phyloP scores from a whole-genome alignment of 2,797 vertebrate genomes.

The Sternarchorhynchus goeldii region DNA sequence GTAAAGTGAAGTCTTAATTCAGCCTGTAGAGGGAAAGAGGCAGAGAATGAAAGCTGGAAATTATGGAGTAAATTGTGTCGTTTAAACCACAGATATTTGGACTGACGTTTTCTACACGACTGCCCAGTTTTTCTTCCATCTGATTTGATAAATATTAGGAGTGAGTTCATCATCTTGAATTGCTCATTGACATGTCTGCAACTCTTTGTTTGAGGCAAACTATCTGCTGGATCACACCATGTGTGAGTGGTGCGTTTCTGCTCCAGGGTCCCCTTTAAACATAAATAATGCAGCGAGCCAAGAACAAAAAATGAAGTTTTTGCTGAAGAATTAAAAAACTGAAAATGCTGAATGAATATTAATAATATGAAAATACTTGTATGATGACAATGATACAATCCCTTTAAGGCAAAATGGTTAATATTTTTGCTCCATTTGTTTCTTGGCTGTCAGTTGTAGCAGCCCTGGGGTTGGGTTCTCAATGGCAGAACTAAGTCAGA shows the following conservation, averaged over 20 bases:
- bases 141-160: neutral
- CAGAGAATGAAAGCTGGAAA: too few species aligned
- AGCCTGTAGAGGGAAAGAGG: too few species aligned
- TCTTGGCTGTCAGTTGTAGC: neutral
- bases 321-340: too few species aligned
- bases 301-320: neutral
- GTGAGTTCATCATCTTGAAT: neutral
- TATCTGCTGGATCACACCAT: neutral
- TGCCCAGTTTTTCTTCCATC: too few species aligned
- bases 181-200: conserved; percentile 4
- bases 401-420: neutral
- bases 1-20: too few species aligned
- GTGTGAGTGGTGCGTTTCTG: neutral
- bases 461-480: neutral
- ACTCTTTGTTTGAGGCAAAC: neutral
- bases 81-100: too few species aligned
- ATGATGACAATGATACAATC: too few species aligned
- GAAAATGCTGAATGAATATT: too few species aligned
- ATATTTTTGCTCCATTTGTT: neutral
- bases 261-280: neutral
- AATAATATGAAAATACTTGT: too few species aligned
- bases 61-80: too few species aligned
- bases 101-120: too few species aligned
- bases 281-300: neutral
- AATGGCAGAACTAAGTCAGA: conserved; percentile 49